These are phyloP conservation scores for Arizona elegans DNA, from an alignment of 2,113 vertebrate species.

Conservation along the genomic window DNA sequence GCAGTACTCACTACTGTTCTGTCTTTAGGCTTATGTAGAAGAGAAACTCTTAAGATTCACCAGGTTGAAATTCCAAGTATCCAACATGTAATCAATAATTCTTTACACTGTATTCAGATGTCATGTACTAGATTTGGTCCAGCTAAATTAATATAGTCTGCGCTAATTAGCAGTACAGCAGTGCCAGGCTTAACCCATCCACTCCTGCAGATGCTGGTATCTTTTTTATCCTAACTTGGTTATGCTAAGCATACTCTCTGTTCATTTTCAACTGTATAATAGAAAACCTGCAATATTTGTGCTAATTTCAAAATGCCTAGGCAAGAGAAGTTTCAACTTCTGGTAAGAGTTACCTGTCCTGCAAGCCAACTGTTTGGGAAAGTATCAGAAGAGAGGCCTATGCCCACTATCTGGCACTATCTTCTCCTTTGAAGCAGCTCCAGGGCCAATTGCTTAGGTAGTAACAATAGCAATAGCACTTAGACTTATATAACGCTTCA, in stretches of 20 bases:
- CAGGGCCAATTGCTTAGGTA: neutral
- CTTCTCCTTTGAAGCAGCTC: neutral
- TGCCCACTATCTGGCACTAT: neutral
- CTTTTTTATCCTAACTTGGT: neutral
- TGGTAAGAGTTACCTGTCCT: neutral
- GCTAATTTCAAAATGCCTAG: neutral
- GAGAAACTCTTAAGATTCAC: neutral
- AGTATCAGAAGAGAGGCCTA: neutral
- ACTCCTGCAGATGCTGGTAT: neutral
- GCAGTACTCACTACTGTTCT: neutral
- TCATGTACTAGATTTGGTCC: neutral
- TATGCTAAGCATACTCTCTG: neutral
- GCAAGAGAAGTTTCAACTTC: neutral
- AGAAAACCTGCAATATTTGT: neutral
- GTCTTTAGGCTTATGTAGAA: neutral
- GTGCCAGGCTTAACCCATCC: neutral
- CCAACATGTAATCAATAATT: neutral
- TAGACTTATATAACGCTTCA: no score
- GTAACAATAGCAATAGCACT: no score
- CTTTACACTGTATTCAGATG: neutral
- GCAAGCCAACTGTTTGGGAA: neutral
- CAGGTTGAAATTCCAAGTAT: neutral
- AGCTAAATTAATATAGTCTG: neutral
- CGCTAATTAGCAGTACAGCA: neutral
- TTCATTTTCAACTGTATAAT: neutral